Percentiles rank a stretch among this genome's conserved stretches.
These are phyloP conservation scores for Heliconius erato DNA, from an alignment of 2,888 invertebrate genomes.

Conservation along the genomic window DNA sequence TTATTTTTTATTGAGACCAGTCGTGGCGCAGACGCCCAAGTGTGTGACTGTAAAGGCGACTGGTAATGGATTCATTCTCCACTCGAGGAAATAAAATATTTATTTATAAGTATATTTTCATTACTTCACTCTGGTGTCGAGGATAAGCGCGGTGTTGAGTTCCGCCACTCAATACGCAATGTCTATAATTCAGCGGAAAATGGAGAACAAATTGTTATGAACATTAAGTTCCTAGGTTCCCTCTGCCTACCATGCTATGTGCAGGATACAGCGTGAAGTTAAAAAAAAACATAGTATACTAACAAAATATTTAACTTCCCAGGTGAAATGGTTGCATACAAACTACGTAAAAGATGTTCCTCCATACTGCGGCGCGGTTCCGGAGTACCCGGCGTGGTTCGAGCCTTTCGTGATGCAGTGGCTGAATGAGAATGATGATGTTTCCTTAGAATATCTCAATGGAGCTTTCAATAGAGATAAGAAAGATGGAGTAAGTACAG, in stretches of 20 bases:
- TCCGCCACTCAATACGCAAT: too few species aligned
- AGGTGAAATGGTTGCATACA: conserved; percentile 98
- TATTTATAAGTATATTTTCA: too few species aligned
- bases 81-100: too few species aligned
- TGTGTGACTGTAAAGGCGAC: too few species aligned
- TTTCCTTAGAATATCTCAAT: conserved; percentile 98
- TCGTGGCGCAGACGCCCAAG: too few species aligned
- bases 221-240: not conserved
- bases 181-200: too few species aligned
- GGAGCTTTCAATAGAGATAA: conserved; percentile 99
- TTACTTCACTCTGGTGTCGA: too few species aligned
- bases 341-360: conserved; percentile 99
- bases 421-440: conserved; percentile 99
- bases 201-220: too few species aligned
- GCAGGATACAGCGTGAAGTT: not conserved
- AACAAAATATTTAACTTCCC: not conserved
- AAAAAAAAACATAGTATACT: not conserved
- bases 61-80: too few species aligned
- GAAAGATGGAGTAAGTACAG: conserved; percentile 92
- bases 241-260: too few species aligned
- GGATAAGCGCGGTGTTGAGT: too few species aligned
- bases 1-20: too few species aligned
- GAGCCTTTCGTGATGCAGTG: conserved; percentile 99
- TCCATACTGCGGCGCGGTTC: conserved; percentile 98
- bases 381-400: conserved; percentile 99